Base-by-base conservation (phyloP, 2,113 vertebrate species). In the Thomomys bottae region DNA sequence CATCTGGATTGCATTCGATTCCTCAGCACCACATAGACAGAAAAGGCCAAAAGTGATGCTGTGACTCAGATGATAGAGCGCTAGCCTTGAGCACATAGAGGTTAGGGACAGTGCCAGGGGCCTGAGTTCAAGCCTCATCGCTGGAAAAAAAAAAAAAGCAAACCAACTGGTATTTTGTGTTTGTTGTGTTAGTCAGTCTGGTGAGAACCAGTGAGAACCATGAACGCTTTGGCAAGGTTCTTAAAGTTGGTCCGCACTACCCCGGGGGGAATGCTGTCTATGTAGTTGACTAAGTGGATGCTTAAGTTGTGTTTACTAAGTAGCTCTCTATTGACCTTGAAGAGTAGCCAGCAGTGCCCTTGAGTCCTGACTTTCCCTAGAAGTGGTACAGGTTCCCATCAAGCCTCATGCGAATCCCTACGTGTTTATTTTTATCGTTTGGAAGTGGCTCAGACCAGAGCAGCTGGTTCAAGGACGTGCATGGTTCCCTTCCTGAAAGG, bases 351-450 rank as follows among this genome's bases (percentile, higher is more conserved):
- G 2, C 26, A 64, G 38, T 59, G 12, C 59, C 59, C n/a, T 84
- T 68, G 23, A 84, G 63, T 67, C 42, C 36, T 57, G 23, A 30
- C 9, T 85, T 91, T 64, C 75, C 81, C 80, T 88, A 40, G 42
- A 57, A 81, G 34, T 75, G 86, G 30, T 67, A n/a, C 30, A 66
- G 36, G 42, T 49, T 92, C 32, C 34, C 17, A 11, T 76, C 36
- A 82, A 73, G 61, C 38, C 23, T 64, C 45, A 38, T 14, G 42
- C 59, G 40, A 4, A 49, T 77, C 77, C 23, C 23, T n/a, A 26
- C n/a, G 71, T 72, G 73, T 45, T 89, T 89, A 61, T 88, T 92
- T 89, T 85, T 90, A 63, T 75, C 49, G 10, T 79, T 73, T 88
- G 71, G 61, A 88, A 79, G 68, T 76, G 30, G 24, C 75, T 91